Base-by-base conservation (phyloP, 2,113 vertebrate species). In the Eulemur rufifrons region DNA sequence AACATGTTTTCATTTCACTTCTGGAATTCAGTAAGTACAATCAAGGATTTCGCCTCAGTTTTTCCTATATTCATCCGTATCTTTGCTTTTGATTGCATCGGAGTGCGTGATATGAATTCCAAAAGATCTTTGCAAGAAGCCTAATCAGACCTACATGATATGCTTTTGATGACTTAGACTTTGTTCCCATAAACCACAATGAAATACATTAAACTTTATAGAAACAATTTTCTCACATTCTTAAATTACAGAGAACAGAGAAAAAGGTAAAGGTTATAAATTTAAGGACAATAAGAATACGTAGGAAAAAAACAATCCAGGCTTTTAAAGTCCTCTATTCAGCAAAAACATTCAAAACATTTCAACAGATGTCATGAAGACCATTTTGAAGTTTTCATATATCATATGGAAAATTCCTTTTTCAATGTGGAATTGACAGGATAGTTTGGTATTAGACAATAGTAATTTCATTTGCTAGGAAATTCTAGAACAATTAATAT, bases 401-500 rank as follows among this genome's bases (percentile, higher is more conserved):
- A 50, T 47, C 20, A 61, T 56, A 82, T 64, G 56, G 37, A 63
- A 63, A 95, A 73, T 73, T 42, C 82, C 29, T 52, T 94, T 94
- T 84, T 47, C 27, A 95, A 93, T 78, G 50, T 85, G 42, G 13
- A 94, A 66, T 47, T 85, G 76, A 81, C 13, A 88, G 39, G 39
- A n/a, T 45, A 71, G 76, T 52, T 87, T 81, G 23, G n/a, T n/a
- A 17, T 74, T 69, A 93, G 23, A 80, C 7, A 89, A 64, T 61
- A 25, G 13, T n/a, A 93, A 93, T 50, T 27, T 86, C 21, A 81
- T 89, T 69, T 92, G 61, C 37, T 64, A 42, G 63, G 39, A 83
- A 78, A 27, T 93, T 89, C 42, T 84, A 69, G 92, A 96, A 94
- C 80, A 95, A 92, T 80, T 76, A 52, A 71, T 64, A 18, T 59